Conservation (phyloP, 2,113 vertebrate genomes). For the Odontophorus gujanensis region DNA sequence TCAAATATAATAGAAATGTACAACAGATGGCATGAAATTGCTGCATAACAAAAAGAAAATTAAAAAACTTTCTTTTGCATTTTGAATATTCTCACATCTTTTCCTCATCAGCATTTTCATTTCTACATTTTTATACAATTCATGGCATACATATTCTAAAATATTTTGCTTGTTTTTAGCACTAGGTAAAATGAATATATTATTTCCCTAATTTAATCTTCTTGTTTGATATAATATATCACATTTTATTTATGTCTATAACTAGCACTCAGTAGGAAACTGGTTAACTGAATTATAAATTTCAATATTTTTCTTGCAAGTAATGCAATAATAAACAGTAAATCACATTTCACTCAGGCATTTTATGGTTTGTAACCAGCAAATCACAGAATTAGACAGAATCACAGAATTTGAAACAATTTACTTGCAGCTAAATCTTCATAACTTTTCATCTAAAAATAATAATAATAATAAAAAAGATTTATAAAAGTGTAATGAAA, state of each 20-base stretch:
- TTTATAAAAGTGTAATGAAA: neutral
- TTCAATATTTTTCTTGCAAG: constrained; percentile 29
- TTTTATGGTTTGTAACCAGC: neutral
- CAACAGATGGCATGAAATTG: neutral
- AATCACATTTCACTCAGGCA: constrained; percentile 41
- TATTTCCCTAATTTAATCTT: constrained; percentile 55
- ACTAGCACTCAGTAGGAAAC: constrained; percentile 2
- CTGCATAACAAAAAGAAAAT: neutral
- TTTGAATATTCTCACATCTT: neutral
- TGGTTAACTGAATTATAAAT: constrained; percentile 25
- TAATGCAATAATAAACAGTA: constrained; percentile 57
- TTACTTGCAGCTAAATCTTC: constrained; percentile 25
- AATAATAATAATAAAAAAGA: neutral
- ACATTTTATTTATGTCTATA: constrained; percentile 52
- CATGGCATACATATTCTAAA: neutral
- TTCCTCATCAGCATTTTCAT: neutral
- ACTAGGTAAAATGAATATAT: neutral
- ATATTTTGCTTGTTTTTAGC: neutral
- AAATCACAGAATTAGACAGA: neutral
- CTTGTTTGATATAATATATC: constrained; percentile 7
- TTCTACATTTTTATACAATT: neutral
- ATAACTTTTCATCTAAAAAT: neutral
- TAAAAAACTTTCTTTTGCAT: neutral
- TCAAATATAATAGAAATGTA: neutral
- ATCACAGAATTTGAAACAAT: neutral